A percentile compares a stretch with the other conserved stretches of the same genome.
Conservation (phyloP, 2,797 vertebrate species). For the Cephalopachus bancanus region DNA sequence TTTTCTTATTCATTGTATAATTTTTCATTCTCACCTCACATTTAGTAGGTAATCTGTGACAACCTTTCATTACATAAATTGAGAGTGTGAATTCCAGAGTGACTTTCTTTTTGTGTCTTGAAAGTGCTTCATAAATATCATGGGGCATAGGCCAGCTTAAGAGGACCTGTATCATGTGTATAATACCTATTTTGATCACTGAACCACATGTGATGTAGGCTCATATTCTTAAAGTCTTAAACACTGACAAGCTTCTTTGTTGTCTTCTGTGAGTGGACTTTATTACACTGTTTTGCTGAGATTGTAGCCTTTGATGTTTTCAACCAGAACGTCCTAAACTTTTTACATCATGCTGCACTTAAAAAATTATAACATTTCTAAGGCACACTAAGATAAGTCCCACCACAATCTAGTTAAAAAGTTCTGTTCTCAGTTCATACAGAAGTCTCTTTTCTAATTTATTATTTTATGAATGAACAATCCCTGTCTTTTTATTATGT, state of each 20-base stretch:
- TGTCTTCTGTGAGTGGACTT: background rate
- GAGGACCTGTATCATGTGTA: background rate
- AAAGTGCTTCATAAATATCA: background rate
- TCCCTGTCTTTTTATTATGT: background rate
- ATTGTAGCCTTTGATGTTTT: background rate
- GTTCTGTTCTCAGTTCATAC: background rate
- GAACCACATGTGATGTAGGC: background rate
- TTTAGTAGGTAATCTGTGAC: background rate
- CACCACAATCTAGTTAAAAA: background rate
- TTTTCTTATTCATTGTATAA: conserved; percentile 18
- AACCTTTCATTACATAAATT: background rate
- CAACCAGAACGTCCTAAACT: background rate
- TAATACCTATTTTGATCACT: background rate
- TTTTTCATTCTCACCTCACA: background rate
- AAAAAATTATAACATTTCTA: background rate
- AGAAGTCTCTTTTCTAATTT: background rate
- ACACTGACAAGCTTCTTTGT: background rate
- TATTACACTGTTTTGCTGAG: background rate
- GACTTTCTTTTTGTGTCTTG: background rate
- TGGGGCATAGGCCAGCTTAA: background rate
- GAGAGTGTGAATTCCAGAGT: background rate
- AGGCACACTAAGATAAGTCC: background rate
- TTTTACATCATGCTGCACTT: background rate
- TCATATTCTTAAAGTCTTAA: background rate
- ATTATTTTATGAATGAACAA: background rate